A percentile compares a stretch with the other conserved stretches of the same genome.
These are phyloP conservation scores for Archaeoteleia sp. DNA, from an alignment of 2,888 invertebrate species.

Conservation along the genomic window DNA sequence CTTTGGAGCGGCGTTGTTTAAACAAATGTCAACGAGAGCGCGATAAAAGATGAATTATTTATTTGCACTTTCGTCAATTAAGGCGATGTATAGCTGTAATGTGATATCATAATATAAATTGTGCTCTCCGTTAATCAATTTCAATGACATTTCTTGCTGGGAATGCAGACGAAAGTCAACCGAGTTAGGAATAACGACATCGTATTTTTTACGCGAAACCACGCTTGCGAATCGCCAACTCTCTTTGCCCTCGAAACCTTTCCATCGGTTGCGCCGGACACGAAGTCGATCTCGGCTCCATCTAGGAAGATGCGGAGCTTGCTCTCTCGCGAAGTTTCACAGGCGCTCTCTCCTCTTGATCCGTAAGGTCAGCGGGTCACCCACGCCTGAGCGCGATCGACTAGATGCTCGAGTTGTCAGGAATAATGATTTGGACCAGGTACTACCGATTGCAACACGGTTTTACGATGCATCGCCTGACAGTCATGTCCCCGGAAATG, in stretches of 20 bases:
- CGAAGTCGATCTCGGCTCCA: constrained; percentile 36
- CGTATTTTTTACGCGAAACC: constrained; percentile 18
- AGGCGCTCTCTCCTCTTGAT: constrained; percentile 46
- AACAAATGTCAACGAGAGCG: too few species aligned
- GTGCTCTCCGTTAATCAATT: too few species aligned
- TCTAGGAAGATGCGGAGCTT: constrained; percentile 41
- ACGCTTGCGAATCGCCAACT: constrained; percentile 18
- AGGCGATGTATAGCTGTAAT: too few species aligned
- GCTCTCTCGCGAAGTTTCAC: constrained; percentile 39
- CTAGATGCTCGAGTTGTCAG: constrained; percentile 10
- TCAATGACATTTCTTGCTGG: too few species aligned
- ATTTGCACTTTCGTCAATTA: too few species aligned
- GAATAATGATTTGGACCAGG: constrained; percentile 4
- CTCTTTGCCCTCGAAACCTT: constrained; percentile 64
- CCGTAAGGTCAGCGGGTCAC: constrained; percentile 43
- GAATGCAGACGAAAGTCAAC: constrained; percentile 18
- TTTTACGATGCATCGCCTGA: too few species aligned
- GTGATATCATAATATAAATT: too few species aligned
- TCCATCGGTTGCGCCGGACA: constrained; percentile 50
- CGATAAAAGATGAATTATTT: too few species aligned
- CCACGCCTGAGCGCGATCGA: constrained; percentile 52
- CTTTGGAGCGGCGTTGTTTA: too few species aligned
- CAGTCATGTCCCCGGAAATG: too few species aligned
- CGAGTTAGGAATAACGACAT: constrained; percentile 9
- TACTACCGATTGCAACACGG: neutral